These are phyloP conservation scores for Muscicapa comitata DNA, from an alignment of 2,797 vertebrate genomes.

Conservation along the genomic window DNA sequence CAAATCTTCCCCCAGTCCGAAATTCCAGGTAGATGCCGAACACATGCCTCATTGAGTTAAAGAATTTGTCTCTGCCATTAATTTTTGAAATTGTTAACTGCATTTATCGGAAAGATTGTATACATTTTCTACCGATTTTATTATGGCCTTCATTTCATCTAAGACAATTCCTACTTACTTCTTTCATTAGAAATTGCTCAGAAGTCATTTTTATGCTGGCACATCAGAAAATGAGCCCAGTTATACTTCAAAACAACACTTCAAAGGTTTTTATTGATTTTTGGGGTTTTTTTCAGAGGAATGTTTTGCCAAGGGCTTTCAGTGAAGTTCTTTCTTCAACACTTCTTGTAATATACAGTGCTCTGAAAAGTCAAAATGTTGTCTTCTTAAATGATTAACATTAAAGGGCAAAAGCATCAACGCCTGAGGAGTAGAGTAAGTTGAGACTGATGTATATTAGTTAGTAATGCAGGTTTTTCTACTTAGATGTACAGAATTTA, in stretches of 20 bases:
- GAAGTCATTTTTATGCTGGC: slow-evolving; percentile 38
- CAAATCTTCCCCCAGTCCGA: not conserved
- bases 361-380: slow-evolving; percentile 46
- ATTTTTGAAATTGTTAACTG: not conserved
- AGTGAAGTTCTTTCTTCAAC: slow-evolving; percentile 5
- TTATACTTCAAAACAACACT: slow-evolving; percentile 53
- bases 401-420: not conserved
- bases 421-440: not conserved
- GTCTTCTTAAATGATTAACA: slow-evolving; percentile 33
- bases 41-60: not conserved
- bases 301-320: slow-evolving; percentile 41
- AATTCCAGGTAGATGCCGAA: not conserved
- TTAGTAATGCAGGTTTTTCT: not conserved
- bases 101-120: not conserved
- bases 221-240: slow-evolving; percentile 49
- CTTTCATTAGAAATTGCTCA: not conserved
- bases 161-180: not conserved
- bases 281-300: not conserved
- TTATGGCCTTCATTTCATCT: not conserved
- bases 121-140: not conserved
- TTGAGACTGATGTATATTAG: not conserved
- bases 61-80: not conserved
- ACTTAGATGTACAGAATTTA: not conserved
- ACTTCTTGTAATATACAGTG: not conserved
- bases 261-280: slow-evolving; percentile 67